Conservation (phyloP, 92 coral and sea anemone species). For the Scolanthus callimorphus region DNA sequence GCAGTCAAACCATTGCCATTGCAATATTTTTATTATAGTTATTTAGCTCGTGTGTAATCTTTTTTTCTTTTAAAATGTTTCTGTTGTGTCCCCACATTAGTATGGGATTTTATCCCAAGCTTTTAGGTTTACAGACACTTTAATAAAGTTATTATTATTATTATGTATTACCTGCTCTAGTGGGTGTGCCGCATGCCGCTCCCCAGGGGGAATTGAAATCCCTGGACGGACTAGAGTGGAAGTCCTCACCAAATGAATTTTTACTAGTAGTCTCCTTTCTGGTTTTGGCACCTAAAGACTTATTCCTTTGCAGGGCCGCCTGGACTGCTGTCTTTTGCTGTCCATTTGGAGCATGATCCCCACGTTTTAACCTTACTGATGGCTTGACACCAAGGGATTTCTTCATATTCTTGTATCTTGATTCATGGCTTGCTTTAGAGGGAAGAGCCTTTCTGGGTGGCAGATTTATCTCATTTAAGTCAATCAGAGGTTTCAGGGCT, state of each 20-base stretch:
- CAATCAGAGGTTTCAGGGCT: slow-evolving; percentile 36
- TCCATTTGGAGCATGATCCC: slow-evolving; percentile 25
- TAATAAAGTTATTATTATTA: too few relatives aligned
- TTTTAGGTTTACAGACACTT: too few relatives aligned
- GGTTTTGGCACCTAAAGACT: background rate
- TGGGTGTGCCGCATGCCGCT: slow-evolving; percentile 2
- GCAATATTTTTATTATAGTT: background rate
- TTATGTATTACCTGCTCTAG: slow-evolving; percentile 43
- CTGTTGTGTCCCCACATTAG: too few relatives aligned
- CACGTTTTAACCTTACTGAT: slow-evolving; percentile 47
- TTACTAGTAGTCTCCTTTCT: background rate
- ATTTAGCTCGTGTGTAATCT: too few relatives aligned
- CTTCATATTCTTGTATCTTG: slow-evolving; percentile 36
- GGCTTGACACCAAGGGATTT: slow-evolving; percentile 68
- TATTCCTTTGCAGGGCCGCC: background rate
- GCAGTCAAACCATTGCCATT: too few relatives aligned
- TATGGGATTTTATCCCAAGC: too few relatives aligned
- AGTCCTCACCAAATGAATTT: background rate
- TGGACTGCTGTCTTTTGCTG: slow-evolving; percentile 5
- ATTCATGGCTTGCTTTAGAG: background rate
- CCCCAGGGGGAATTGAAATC: slow-evolving; percentile 39
- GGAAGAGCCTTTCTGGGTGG: slow-evolving; percentile 2
- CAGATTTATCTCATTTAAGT: slow-evolving; percentile 10
- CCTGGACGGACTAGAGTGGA: background rate
- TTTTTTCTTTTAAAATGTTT: too few relatives aligned